These are phyloP conservation scores for Heterodera carotae DNA, from an alignment of 1,140 invertebrate genomes.

Conservation along the genomic window DNA sequence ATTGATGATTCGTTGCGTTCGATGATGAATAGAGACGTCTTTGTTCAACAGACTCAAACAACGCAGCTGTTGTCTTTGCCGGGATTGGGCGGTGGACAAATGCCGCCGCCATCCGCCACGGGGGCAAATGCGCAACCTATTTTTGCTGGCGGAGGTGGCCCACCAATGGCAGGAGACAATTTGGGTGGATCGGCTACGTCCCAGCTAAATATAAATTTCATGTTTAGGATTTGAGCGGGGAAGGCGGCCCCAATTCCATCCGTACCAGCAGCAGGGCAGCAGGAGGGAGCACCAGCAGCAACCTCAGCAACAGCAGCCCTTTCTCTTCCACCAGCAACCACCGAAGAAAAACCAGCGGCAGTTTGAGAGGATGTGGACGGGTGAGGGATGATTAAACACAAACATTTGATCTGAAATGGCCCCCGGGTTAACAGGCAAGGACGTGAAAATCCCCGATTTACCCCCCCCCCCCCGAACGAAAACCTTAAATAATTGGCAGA, in stretches of 20 bases:
- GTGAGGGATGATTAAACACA: not conserved
- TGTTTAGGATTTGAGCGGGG: slow-evolving; percentile 2
- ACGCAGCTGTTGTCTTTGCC: slow-evolving; percentile 30
- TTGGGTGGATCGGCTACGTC: too few species aligned
- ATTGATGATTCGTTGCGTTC: slow-evolving; percentile 75
- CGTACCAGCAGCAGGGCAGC: not conserved
- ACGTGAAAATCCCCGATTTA: too few species aligned
- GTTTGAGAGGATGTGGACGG: slow-evolving; percentile 62
- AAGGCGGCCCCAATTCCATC: not conserved
- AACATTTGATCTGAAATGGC: not conserved
- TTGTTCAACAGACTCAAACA: not conserved
- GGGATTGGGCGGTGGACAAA: slow-evolving; percentile 22
- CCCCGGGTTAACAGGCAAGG: too few species aligned
- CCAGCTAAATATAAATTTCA: too few species aligned
- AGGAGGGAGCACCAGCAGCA: not conserved
- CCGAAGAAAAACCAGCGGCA: slow-evolving; percentile 60
- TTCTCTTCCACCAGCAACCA: slow-evolving; percentile 60
- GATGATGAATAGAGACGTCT: slow-evolving; percentile 54
- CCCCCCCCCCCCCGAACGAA: too few species aligned
- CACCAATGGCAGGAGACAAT: slow-evolving; percentile 6
- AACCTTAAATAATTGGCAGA: too few species aligned
- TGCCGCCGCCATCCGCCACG: not conserved
- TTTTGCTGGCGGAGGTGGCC: slow-evolving; percentile 6
- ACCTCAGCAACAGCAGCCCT: not conserved
- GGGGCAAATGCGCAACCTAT: slow-evolving; percentile 4